Percentiles rank a stretch among this genome's conserved stretches.
phyloP scores from a whole-genome alignment of 2,797 vertebrate species.

The Champsocephalus gunnari region DNA sequence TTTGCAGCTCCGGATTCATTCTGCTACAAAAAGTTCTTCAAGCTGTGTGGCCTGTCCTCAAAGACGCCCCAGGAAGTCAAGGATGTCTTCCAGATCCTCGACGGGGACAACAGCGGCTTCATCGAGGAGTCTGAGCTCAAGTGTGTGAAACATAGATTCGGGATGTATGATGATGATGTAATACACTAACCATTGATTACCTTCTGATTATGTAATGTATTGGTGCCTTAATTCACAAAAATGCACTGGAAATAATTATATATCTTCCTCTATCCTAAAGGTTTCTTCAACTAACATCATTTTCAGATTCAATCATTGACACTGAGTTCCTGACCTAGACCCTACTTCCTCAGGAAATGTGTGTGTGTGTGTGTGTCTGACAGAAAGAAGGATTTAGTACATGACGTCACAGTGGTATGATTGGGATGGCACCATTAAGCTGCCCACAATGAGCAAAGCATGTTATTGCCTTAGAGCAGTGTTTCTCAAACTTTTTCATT shows the following conservation, averaged over 20 bases:
- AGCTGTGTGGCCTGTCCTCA: conserved; percentile 92
- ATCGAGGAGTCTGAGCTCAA: conserved; percentile 95
- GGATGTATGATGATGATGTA: neutral
- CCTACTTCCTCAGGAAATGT: neutral
- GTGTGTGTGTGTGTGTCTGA: conserved; percentile 1
- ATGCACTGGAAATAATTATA: neutral
- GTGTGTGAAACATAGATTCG: conserved; percentile 79
- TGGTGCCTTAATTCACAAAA: neutral
- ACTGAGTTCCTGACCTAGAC: neutral
- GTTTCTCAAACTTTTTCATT: too few species aligned
- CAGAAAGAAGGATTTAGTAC: conserved; percentile 34
- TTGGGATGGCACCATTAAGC: conserved; percentile 40
- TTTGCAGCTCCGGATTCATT: conserved; percentile 93
- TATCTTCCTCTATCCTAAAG: neutral
- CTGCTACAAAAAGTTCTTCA: conserved; percentile 95
- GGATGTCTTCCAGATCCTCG: conserved; percentile 92
- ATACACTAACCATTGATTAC: too few species aligned
- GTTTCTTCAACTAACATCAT: neutral
- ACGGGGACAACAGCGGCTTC: conserved; percentile 93
- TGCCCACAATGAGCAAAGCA: conserved; percentile 40
- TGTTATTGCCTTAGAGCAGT: conserved; percentile 29
- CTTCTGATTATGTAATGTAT: neutral
- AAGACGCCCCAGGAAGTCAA: conserved; percentile 92
- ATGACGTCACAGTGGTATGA: conserved; percentile 31
- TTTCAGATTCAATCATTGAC: neutral